Conservation (phyloP, 1,140 invertebrate genomes). For the Bombus huntii region DNA sequence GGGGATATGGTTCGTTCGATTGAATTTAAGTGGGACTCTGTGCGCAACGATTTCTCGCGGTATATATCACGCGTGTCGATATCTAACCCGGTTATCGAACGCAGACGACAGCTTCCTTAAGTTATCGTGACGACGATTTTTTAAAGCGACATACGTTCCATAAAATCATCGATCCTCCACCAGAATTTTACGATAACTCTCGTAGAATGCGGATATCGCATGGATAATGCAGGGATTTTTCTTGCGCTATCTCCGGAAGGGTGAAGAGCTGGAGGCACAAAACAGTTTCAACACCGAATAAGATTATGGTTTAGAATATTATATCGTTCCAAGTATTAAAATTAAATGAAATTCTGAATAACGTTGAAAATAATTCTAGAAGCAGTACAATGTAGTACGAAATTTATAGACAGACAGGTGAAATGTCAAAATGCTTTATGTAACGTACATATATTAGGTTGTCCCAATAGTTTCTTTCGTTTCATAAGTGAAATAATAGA, state of each 20-base stretch:
- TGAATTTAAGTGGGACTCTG: constrained; percentile 44
- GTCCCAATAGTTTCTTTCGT: too few species aligned
- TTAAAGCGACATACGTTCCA: neutral
- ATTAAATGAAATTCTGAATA: too few species aligned
- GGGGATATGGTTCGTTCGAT: constrained; percentile 15
- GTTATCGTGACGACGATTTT: neutral
- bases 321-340: neutral
- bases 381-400: too few species aligned
- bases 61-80: constrained; percentile 17
- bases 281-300: neutral
- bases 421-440: too few species aligned
- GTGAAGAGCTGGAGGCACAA: neutral
- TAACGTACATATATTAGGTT: too few species aligned
- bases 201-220: neutral
- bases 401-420: too few species aligned
- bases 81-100: constrained; percentile 12
- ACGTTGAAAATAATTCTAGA: neutral
- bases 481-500: too few species aligned
- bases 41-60: constrained; percentile 15
- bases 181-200: neutral
- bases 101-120: neutral
- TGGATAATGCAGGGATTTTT: neutral
- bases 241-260: neutral
- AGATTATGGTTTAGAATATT: neutral
- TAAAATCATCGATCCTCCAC: neutral